Percentiles rank a stretch among this genome's conserved stretches.
These are phyloP conservation scores for Galbula dea DNA, from an alignment of 2,113 vertebrate species.

Conservation along the genomic window DNA sequence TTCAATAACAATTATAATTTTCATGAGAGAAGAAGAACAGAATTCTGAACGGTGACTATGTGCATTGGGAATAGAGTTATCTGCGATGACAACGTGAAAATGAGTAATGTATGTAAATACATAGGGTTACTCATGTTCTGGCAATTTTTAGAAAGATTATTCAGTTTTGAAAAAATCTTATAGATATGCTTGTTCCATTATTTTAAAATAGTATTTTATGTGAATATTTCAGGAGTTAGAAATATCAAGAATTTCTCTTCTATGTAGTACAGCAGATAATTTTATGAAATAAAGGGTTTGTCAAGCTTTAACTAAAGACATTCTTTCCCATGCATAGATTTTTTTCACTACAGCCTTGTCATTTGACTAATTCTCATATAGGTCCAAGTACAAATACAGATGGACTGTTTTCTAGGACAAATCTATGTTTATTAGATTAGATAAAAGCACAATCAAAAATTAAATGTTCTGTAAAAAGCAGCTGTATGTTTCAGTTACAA, in stretches of 20 bases:
- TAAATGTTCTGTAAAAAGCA: neutral
- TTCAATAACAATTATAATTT: slow-evolving; percentile 20
- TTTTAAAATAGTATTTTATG: neutral
- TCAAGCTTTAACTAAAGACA: neutral
- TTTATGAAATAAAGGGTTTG: neutral
- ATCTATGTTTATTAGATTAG: neutral
- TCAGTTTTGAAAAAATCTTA: neutral
- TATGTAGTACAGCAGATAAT: neutral
- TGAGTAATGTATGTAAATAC: neutral
- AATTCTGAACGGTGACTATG: neutral
- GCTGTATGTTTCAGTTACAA: neutral
- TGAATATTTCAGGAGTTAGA: no score
- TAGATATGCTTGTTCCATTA: neutral
- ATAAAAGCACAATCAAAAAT: rapidly evolving
- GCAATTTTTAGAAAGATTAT: neutral
- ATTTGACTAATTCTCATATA: neutral
- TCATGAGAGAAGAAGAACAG: neutral
- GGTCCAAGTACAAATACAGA: neutral
- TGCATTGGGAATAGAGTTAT: neutral
- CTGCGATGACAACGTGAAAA: neutral
- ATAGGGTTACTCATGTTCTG: neutral
- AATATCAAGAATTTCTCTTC: neutral
- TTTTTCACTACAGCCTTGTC: neutral
- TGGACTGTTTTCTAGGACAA: neutral
- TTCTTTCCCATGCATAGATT: neutral